Base-by-base conservation (phyloP, 2,113 vertebrate species). In the Ciconia stormi region DNA sequence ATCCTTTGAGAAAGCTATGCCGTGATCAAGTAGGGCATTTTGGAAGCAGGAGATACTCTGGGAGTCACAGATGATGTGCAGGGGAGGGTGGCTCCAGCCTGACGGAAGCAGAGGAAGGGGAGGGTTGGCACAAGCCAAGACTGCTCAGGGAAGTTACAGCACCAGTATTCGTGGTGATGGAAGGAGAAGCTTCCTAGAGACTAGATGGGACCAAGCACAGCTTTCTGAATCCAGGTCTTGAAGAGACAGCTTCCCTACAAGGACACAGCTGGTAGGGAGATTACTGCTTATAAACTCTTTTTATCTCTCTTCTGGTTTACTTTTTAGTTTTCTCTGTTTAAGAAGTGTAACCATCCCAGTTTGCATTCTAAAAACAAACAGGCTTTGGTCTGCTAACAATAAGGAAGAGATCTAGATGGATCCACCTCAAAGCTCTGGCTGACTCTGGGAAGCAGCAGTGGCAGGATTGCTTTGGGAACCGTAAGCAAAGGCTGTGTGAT, bases 71-170 rank as follows among this genome's bases (percentile, higher is more conserved):
- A 9, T 42, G 46, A 16, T 30, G n/a, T 59, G 34, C 26, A 42
- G 56, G 50, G 63, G 20, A 34, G 47, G 36, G 9, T 16, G 81
- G 25, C 46, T 79, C 25, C 59, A 73, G 46, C 21, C 6, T 46
- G 18, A 3, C 1, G 9, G 65, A 44, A 30, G 8, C 0, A 1
- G 13, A 30, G 44, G 38, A 53, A 44, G 32, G 21, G 47, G 25
- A 49, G n/a, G 21, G 34, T 7, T 66, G 80, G 20, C 38, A 42
- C 72, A 58, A 46, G 17, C 16, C 50, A 22, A 6, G 19, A 9
- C 21, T 32, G 30, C 73, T 61, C 17, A 55, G 50, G 16, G 40
- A 38, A 26, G 17, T 44, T 20, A 6, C 56, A 66, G 8, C 10
- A 17, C 16, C 66, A 6, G 5, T 9, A 2, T 8, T 32, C 1